Evolutionary conservation across 2,888 invertebrate genomes (phyloP).

Genomic region (Pterobdella sp.): DNA sequence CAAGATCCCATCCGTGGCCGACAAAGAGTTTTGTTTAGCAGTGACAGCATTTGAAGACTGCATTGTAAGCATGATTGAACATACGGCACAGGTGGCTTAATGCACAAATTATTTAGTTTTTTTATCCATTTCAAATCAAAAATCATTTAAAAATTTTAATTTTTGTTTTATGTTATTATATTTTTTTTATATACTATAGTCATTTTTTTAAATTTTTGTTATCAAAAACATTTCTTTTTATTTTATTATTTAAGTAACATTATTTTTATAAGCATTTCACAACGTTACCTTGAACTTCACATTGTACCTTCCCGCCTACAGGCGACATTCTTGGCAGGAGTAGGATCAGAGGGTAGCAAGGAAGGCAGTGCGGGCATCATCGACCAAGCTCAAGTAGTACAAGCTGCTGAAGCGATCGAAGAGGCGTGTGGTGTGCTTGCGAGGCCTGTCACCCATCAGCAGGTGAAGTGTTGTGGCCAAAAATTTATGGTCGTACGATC

Average conservation of each 20-base stretch:
- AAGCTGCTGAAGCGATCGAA: slow-evolving; percentile 81
- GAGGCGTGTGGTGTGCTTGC: slow-evolving; percentile 64
- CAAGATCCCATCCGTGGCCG: slow-evolving; percentile 81
- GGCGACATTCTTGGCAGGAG: slow-evolving; percentile 86
- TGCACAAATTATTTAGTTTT: neutral
- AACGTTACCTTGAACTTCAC: no score
- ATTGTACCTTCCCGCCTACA: no score
- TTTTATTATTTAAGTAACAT: no score
- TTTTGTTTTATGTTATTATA: no score
- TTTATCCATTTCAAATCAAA: no score
- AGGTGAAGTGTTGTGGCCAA: no score
- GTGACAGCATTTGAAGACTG: slow-evolving; percentile 75
- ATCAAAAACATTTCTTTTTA: no score
- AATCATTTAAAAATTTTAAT: no score
- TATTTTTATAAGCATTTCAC: no score
- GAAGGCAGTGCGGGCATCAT: slow-evolving; percentile 64
- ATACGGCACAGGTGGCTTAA: slow-evolving; percentile 66
- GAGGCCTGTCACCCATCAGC: slow-evolving; percentile 48
- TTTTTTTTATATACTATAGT: no score
- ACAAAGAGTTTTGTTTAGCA: slow-evolving; percentile 74
- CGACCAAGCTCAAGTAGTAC: slow-evolving; percentile 51
- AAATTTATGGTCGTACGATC: no score
- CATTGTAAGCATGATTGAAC: slow-evolving; percentile 83
- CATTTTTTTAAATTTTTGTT: no score
- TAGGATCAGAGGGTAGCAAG: slow-evolving; percentile 79